Base-by-base conservation (phyloP, 2,113 vertebrate genomes). In the Callospermophilus lateralis region DNA sequence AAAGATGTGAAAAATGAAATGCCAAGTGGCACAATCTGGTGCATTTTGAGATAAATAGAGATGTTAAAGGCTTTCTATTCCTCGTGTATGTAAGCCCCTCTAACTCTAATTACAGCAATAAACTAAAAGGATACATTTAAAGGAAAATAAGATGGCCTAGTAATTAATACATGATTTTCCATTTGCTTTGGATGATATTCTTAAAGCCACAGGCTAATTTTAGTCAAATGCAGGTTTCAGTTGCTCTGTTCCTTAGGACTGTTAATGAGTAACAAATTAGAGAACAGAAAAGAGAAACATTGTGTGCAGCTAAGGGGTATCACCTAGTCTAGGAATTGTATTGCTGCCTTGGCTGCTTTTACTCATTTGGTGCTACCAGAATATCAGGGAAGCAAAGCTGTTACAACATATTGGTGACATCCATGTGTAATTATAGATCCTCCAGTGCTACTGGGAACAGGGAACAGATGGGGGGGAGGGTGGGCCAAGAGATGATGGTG, bases 11-110 rank as follows among this genome's bases (percentile, higher is more conserved):
- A 97, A 94, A 89, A 94, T 91, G 87, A 97, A 93, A 94, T 97
- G 63, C 91, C 88, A 97, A 45, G 90, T 95, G 37, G 68, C 94
- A 63, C 88, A 96, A 83, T 89, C 68, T 97, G 79, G 93, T 88
- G 2, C 34, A 39, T 95, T 97, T 92, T 77, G 90, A 98, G 96
- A 97, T 37, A 45, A 97, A 97, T 53, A 37, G 95, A 93, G 95
- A 96, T 17, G 2, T 30, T 90, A 3, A 96, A 63, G 72, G 55
- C 73, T 58, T 96, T 39, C 79, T 84, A 12, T 63, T 79, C 32
- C 94, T 89, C 84, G 87, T 37, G 7, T 61, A 34, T 79, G 24
- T 95, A 79, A 94, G 42, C 15, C 94, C 39, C n/a, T 97, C 67
- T 83, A 77, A 88, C 58, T 51, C 81, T 80, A 89, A 96, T 86